Conservation (phyloP, 2,888 invertebrate genomes). For the Ornithoptera priamus region DNA sequence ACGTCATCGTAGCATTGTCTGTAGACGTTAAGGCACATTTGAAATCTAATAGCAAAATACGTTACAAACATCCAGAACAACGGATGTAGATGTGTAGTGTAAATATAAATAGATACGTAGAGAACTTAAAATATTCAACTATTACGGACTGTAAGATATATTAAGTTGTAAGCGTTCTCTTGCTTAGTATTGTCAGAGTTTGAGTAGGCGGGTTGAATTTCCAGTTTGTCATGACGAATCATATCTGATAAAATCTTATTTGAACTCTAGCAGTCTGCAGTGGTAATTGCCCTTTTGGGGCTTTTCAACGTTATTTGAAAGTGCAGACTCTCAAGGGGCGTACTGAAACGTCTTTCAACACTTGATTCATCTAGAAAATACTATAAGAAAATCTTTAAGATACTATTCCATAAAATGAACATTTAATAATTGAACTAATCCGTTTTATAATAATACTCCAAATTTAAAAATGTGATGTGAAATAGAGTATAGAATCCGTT, state of each 20-base stretch:
- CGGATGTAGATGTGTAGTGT: conserved; percentile 16
- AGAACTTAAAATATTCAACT: conserved; percentile 12
- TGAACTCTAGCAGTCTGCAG: neutral
- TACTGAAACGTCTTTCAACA: neutral
- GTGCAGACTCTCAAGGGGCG: neutral
- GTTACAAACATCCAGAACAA: conserved; percentile 27
- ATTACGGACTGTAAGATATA: neutral
- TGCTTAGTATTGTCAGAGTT: neutral
- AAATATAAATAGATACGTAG: neutral
- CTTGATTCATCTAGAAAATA: neutral
- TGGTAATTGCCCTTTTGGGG: neutral
- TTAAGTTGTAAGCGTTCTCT: conserved; percentile 3
- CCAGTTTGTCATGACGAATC: neutral
- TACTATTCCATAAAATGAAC: neutral
- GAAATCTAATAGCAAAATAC: conserved; percentile 32
- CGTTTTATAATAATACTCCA: neutral
- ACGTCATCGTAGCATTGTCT: conserved; percentile 52
- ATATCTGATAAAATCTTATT: conserved; percentile 4
- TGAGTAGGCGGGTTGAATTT: conserved; percentile 1
- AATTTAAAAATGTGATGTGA: neutral
- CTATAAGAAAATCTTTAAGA: neutral
- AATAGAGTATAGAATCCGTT: neutral
- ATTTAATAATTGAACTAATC: neutral
- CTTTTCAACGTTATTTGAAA: neutral
- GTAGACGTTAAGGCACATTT: conserved; percentile 34